These are phyloP conservation scores for Champsocephalus esox DNA, from an alignment of 2,797 vertebrate species.

Conservation along the genomic window DNA sequence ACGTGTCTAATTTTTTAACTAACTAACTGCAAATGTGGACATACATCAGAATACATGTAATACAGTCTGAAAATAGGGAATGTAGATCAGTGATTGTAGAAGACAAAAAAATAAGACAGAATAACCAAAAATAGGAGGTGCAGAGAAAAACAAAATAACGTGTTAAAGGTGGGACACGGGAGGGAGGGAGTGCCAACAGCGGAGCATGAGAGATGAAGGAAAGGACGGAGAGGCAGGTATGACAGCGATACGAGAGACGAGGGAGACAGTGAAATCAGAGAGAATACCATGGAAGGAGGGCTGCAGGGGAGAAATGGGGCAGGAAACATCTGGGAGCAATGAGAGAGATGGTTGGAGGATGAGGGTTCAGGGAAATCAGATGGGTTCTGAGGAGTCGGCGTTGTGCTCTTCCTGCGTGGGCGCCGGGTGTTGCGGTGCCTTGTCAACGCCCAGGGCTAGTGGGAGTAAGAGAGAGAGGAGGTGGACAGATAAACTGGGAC, in stretches of 20 bases:
- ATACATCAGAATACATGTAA: slow-evolving; percentile 1
- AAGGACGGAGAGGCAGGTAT: slow-evolving; percentile 12
- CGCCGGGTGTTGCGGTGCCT: slow-evolving; percentile 56
- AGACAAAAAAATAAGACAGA: neutral
- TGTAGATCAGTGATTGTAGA: neutral
- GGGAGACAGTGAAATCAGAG: slow-evolving; percentile 41
- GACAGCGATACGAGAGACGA: slow-evolving; percentile 30
- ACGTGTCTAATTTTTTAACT: neutral
- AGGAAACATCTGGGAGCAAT: slow-evolving; percentile 31
- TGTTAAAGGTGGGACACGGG: slow-evolving; percentile 2
- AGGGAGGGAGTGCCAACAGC: slow-evolving; percentile 11
- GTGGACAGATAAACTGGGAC: slow-evolving; percentile 47
- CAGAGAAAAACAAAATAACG: neutral
- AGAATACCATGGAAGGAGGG: slow-evolving; percentile 32
- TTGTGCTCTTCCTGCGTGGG: slow-evolving; percentile 61
- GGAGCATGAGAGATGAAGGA: slow-evolving; percentile 26
- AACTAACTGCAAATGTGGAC: neutral
- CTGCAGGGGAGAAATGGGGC: slow-evolving; percentile 36
- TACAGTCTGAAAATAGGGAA: neutral
- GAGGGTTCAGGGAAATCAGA: slow-evolving; percentile 55
- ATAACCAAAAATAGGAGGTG: neutral
- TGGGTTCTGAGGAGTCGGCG: slow-evolving; percentile 36
- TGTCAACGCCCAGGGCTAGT: slow-evolving; percentile 40
- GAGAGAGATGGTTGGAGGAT: slow-evolving; percentile 13
- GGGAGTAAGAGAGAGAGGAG: slow-evolving; percentile 42